Evolutionary conservation across 2,888 invertebrate species (phyloP).

Genomic region (Zelleria hepariella): DNA sequence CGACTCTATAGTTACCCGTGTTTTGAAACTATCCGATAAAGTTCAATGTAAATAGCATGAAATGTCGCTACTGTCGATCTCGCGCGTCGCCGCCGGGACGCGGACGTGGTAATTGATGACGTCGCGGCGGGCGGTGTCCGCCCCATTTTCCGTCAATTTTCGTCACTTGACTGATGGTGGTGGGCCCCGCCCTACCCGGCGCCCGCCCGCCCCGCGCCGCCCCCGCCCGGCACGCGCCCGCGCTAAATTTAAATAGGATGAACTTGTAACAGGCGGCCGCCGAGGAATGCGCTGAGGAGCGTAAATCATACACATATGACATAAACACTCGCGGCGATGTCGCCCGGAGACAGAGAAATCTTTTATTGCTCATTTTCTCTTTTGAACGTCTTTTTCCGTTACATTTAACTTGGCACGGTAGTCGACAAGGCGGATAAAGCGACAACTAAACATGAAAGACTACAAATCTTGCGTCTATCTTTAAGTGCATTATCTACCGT

Average conservation of each 20-base stretch:
- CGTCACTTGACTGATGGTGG: slow-evolving; percentile 72
- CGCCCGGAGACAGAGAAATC: slow-evolving; percentile 33
- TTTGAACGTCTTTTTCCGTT: slow-evolving; percentile 13
- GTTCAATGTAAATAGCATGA: not conserved
- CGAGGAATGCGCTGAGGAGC: slow-evolving; percentile 53
- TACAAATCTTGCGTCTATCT: not conserved
- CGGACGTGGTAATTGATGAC: slow-evolving; percentile 67
- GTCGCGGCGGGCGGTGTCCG: slow-evolving; percentile 68
- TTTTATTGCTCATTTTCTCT: slow-evolving; percentile 25
- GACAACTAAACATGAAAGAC: not conserved
- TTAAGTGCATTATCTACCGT: not conserved
- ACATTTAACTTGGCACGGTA: not conserved
- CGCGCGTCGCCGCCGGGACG: slow-evolving; percentile 33
- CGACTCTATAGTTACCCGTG: not conserved
- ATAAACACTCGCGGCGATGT: slow-evolving; percentile 50
- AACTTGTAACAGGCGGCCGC: slow-evolving; percentile 65
- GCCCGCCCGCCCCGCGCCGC: slow-evolving; percentile 23
- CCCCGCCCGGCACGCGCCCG: slow-evolving; percentile 62
- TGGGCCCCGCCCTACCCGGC: slow-evolving; percentile 45
- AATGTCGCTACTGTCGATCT: slow-evolving; percentile 26
- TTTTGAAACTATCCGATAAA: not conserved
- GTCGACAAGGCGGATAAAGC: too few species aligned
- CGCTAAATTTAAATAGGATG: slow-evolving; percentile 70
- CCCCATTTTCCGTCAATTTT: slow-evolving; percentile 74
- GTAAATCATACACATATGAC: slow-evolving; percentile 70